A percentile compares a stretch with the other conserved stretches of the same genome.
These are phyloP conservation scores for Eupristina koningsbergeri DNA, from an alignment of 1,140 invertebrate genomes.

Conservation along the genomic window DNA sequence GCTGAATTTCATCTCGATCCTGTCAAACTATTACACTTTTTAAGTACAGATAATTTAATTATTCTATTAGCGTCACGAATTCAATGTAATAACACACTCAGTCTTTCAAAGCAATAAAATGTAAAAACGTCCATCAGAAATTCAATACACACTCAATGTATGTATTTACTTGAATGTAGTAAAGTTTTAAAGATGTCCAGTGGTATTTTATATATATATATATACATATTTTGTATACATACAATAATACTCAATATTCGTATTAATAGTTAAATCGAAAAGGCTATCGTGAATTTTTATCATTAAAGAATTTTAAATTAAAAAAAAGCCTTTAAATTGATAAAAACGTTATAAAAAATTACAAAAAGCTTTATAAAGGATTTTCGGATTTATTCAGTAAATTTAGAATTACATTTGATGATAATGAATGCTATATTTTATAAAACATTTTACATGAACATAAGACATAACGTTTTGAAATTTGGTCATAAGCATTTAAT, in stretches of 20 bases:
- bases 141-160: neutral
- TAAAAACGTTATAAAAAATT: too few species aligned
- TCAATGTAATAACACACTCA: neutral
- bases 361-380: too few species aligned
- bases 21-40: slow-evolving; percentile 21
- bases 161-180: neutral
- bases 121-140: slow-evolving; percentile 23
- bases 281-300: too few species aligned
- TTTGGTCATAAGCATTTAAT: too few species aligned
- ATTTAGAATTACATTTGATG: too few species aligned
- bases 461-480: too few species aligned
- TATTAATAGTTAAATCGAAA: neutral
- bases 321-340: too few species aligned
- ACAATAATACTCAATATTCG: neutral
- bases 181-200: neutral
- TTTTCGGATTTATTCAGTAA: too few species aligned
- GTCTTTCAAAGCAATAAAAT: slow-evolving; percentile 23
- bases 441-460: too few species aligned
- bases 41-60: slow-evolving; percentile 38
- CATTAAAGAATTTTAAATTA: too few species aligned
- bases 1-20: neutral
- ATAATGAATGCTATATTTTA: too few species aligned
- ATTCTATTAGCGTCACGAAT: slow-evolving; percentile 25
- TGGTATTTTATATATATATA: neutral
- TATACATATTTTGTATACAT: too few species aligned